Percentiles rank a stretch among this genome's conserved stretches.
Conservation (phyloP, 53 echinoderm and acorn worm genomes). For the Echinometra lucunter region DNA sequence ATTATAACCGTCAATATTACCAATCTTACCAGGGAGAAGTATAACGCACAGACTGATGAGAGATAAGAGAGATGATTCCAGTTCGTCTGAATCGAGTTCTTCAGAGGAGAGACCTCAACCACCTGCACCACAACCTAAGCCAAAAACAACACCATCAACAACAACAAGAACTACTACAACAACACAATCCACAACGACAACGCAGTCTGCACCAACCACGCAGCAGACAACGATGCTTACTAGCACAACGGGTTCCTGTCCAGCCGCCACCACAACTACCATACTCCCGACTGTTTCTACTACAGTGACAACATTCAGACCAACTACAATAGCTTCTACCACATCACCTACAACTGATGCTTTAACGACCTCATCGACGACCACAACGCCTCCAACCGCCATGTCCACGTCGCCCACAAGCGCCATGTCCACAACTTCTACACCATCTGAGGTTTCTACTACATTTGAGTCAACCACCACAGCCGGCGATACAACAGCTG, state of each 20-base stretch:
- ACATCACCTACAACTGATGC: not conserved
- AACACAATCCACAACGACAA: not conserved
- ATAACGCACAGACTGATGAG: not conserved
- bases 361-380: not conserved
- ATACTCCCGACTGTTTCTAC: not conserved
- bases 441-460: not conserved
- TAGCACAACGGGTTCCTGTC: not conserved
- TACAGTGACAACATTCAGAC: not conserved
- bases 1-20: not conserved
- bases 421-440: too few relatives aligned
- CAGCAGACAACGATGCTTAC: too few relatives aligned
- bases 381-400: not conserved
- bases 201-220: not conserved
- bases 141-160: too few relatives aligned
- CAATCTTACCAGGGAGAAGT: not conserved
- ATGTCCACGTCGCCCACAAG: not conserved
- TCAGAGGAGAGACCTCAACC: not conserved
- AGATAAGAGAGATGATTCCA: not conserved
- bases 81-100: not conserved
- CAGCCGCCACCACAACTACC: not conserved
- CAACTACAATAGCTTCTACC: not conserved
- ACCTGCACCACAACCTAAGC: not conserved
- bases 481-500: not conserved
- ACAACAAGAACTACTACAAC: not conserved
- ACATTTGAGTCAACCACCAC: not conserved